Base-by-base conservation (phyloP, 2,888 invertebrate genomes). In the Lysandra bellargus region DNA sequence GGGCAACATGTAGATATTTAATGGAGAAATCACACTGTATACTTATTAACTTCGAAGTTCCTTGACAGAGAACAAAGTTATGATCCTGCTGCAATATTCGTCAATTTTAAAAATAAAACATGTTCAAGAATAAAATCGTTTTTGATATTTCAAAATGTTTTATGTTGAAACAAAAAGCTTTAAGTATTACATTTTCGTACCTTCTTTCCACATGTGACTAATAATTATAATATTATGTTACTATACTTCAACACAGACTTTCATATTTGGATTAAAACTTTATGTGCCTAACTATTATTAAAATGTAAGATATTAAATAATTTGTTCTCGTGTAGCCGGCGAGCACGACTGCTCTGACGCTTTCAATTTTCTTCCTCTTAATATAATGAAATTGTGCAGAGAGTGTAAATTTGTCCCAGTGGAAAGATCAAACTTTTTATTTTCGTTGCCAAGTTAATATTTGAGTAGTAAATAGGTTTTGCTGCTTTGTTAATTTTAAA, bases 321-420 rank as follows among this genome's bases (percentile, higher is more conserved):
- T 74, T 74, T 44, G 44, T 44, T 44, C 76, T 33, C 17, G 33
- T 69, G 33, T 33, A 17, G 53, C 49, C 53, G 30, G 76, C 5
- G 14, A 76, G 37, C 57, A 57, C 57, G 33, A 76, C 30, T 76
- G 53, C 5, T 53, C 33, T 53, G 76, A 76, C 76, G 76, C 76
- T 76, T 76, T 76, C 76, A 76, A 76, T 76, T 76, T 76, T 76
- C 76, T 76, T 76, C 76, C 57, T 57, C 76, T 76, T 76, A 76
- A 57, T 76, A 76, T 76, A 76, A 76, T 76, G 76, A 57, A 76
- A 76, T 76, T 76, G 76, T 76, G 53, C 76, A 76, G 57, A 76
- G 76, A 76, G 76, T 57, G 76, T 76, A 57, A 76, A 76, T 76
- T 76, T 76, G 33, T 76, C 76, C 76, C 76, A 53, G 76, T 76